phyloP scores from a whole-genome alignment of 2,113 vertebrate species.

The Thermophis baileyi region DNA sequence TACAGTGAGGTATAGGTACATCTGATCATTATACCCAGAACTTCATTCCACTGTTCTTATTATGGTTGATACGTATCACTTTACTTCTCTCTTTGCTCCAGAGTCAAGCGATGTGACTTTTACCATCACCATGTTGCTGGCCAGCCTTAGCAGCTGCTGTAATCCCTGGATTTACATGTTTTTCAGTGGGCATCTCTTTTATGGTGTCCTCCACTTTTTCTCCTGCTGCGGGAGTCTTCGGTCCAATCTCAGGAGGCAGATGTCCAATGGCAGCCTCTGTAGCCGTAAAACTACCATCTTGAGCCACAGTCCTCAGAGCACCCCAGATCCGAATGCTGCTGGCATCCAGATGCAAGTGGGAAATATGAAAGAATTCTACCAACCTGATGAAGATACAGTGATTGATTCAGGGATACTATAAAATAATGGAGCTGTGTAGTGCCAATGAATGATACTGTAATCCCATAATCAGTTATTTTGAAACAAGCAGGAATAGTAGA shows the following conservation, averaged over 20 bases:
- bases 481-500: not conserved
- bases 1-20: not conserved
- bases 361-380: conserved; percentile 22
- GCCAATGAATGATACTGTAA: accelerated
- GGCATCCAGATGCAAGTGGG: conserved; percentile 23
- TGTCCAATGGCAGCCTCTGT: conserved; percentile 66
- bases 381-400: conserved; percentile 33
- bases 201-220: conserved; percentile 7
- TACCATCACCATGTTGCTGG: conserved; percentile 79
- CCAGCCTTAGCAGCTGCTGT: conserved; percentile 80
- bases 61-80: not conserved
- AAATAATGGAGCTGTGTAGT: accelerated
- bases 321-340: not conserved
- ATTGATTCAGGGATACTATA: conserved; percentile 56
- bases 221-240: conserved; percentile 29
- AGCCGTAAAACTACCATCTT: conserved; percentile 67
- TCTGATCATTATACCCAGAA: not conserved
- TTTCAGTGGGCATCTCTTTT: conserved; percentile 72
- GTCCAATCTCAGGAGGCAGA: conserved; percentile 32
- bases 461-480: not conserved
- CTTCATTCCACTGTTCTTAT: not conserved
- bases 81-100: conserved; percentile 40
- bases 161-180: conserved; percentile 82
- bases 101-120: conserved; percentile 72
- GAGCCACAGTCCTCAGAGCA: conserved; percentile 49